These are phyloP conservation scores for Amiota communis DNA, from an alignment of 2,888 invertebrate genomes.

Conservation along the genomic window DNA sequence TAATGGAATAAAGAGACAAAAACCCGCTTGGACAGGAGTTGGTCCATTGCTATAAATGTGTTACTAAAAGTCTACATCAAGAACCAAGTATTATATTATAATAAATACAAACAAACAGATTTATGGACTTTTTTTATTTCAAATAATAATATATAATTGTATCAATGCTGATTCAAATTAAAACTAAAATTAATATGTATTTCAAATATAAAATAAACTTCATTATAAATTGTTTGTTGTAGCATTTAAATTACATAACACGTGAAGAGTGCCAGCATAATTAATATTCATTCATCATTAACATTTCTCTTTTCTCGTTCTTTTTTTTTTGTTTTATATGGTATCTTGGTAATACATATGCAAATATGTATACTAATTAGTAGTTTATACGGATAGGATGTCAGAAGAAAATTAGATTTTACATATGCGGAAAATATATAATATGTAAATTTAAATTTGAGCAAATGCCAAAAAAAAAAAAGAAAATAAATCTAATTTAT, in stretches of 20 bases:
- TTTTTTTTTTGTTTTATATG: too few relatives aligned
- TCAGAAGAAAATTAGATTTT: neutral
- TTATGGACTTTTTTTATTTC: too few relatives aligned
- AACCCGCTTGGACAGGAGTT: too few relatives aligned
- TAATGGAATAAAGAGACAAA: too few relatives aligned
- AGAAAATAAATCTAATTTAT: too few relatives aligned
- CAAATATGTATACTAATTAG: neutral
- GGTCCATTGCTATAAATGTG: too few relatives aligned
- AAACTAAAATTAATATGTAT: slow-evolving; percentile 6
- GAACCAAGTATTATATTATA: too few relatives aligned
- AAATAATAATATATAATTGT: neutral
- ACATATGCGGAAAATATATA: neutral
- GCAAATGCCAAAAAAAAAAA: neutral
- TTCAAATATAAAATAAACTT: neutral
- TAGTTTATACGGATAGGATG: neutral
- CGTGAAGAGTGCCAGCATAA: neutral
- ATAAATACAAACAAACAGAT: too few relatives aligned
- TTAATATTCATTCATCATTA: neutral
- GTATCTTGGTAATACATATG: neutral
- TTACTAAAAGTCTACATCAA: too few relatives aligned
- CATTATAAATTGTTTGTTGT: too few relatives aligned
- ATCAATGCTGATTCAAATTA: neutral
- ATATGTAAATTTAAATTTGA: slow-evolving; percentile 8
- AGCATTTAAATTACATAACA: too few relatives aligned
- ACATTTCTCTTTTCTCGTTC: too few relatives aligned